Evolutionary conservation across 2,113 vertebrate species (phyloP).

Genomic region (Phasianus colchicus): DNA sequence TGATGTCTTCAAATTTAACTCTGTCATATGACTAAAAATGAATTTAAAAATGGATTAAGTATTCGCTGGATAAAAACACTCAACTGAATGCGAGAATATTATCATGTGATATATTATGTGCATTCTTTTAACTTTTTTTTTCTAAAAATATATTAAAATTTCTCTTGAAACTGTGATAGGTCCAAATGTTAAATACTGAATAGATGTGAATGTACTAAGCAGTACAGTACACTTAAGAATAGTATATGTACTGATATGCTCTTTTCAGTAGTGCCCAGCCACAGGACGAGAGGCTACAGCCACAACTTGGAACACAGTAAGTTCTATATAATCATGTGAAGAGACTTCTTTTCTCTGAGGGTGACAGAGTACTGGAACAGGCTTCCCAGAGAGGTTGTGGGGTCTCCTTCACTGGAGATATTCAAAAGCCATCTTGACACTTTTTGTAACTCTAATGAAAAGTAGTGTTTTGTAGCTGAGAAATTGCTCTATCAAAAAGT

Average conservation of each 20-base stretch:
- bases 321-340: too few relatives aligned
- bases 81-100: neutral
- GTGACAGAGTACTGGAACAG: too few relatives aligned
- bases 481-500: too few relatives aligned
- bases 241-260: neutral
- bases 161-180: neutral
- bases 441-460: too few relatives aligned
- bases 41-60: neutral
- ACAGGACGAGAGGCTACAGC: neutral
- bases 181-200: neutral
- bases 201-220: neutral
- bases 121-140: neutral
- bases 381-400: too few relatives aligned
- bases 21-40: neutral
- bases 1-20: slow-evolving; percentile 33
- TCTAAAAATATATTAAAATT: neutral
- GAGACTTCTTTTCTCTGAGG: too few relatives aligned
- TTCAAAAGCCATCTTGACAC: too few relatives aligned
- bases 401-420: too few relatives aligned
- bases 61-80: neutral
- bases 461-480: too few relatives aligned
- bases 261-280: too few relatives aligned
- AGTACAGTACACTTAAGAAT: neutral
- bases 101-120: neutral
- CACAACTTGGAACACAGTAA: too few relatives aligned